Base-by-base conservation (phyloP, 2,797 vertebrate genomes). In the Melanotaenia nigrans region DNA sequence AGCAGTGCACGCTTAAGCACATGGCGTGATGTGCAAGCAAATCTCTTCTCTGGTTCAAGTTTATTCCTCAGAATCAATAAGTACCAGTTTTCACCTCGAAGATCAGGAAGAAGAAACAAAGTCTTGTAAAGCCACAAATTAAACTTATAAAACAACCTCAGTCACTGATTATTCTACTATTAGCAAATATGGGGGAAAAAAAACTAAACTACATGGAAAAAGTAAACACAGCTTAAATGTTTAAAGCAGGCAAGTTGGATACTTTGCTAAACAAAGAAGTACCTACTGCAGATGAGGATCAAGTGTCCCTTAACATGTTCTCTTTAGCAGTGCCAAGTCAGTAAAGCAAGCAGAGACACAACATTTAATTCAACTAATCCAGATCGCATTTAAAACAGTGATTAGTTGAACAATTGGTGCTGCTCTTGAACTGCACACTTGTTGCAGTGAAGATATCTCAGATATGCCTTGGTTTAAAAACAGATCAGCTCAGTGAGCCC, bases 341-440 rank as follows among this genome's bases (percentile, higher is more conserved):
- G 70, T 70, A 57, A 60, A 71, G 82, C 79, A 85, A 89, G 87
- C 87, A 65, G 85, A 85, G 84, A 85, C 18, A 47, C 20, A n/a
- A 47, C 62, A 62, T 65, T 75, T 5, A 47, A 77, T 82, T 91
- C 87, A 90, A 79, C 87, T 74, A 89, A 88, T 88, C 87, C 79
- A 72, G 87, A 79, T 81, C 61, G 66, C 5, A 4, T 14, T 11
- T 55, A 65, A 79, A 83, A 75, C 73, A 6, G n/a, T 47, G 80
- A 90, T 90, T 81, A 81, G 89, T 86, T 88, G 83, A 91, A 84
- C 51, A 63, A 71, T 6, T 65, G 73, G 49, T 64, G 72, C 68
- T 10, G 36, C 53, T 78, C 51, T 61, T 65, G 42, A 75, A n/a
- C 71, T 60, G 65, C 64, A 74, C 61, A 69, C 18, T 47, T 13